Conservation (phyloP, 2,113 vertebrate genomes). For the Lota lota region DNA sequence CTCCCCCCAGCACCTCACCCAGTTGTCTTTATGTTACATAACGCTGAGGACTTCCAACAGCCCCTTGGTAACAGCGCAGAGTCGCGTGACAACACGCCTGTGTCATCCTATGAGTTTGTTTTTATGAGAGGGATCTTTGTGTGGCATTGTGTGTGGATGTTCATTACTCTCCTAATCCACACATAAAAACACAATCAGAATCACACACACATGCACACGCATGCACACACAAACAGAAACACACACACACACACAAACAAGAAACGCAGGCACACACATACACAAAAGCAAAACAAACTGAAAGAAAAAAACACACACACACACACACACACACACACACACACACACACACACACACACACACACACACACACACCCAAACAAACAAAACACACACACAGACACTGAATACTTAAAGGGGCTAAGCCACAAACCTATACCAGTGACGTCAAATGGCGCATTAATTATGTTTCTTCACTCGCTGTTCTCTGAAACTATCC, state of each 20-base stretch:
- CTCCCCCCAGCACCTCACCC: no score
- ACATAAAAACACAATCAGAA: slow-evolving; percentile 14
- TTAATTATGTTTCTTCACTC: background rate
- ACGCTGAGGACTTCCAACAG: no score
- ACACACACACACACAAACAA: slow-evolving; percentile 1
- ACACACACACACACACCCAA: background rate
- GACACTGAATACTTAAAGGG: background rate
- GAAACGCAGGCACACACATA: background rate
- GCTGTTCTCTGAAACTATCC: no score
- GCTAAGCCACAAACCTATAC: background rate
- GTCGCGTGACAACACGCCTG: no score
- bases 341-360: background rate
- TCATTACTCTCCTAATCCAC: background rate
- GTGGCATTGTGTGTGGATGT: no score
- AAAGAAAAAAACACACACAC: slow-evolving; percentile 13
- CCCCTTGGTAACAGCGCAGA: no score
- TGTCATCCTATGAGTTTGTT: no score
- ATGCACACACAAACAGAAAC: background rate
- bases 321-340: slow-evolving; percentile 3
- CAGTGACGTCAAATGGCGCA: slow-evolving; percentile 7
- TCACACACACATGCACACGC: background rate
- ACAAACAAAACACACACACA: background rate
- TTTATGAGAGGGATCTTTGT: no score
- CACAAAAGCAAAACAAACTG: no score
- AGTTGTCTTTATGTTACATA: no score